Base-by-base conservation (phyloP, 2,113 vertebrate species). In the Okapia johnstoni region DNA sequence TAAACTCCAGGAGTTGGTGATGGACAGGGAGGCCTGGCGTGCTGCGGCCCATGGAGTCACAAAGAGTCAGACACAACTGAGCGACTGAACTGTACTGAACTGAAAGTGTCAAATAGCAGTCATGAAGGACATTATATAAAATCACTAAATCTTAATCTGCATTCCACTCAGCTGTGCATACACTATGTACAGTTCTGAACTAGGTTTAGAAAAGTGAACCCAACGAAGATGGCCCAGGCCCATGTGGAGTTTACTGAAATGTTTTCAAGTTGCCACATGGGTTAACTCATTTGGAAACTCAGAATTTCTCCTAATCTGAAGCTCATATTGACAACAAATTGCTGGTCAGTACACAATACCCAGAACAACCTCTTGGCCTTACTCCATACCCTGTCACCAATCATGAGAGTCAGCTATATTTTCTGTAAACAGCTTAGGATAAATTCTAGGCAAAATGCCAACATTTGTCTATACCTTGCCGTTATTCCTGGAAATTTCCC, bases 31-130 rank as follows among this genome's bases (percentile, higher is more conserved):
- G 17, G n/a, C 0, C 63, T 70, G 9, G 4, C 19, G n/a, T 70
- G 19, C 19, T 21, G n/a, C 0, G 0, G 63, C 36, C 17, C n/a
- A 36, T 6, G n/a, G n/a, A 33, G 63, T 70, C 9, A 12, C 9
- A n/a, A 23, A 36, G 63, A 6, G n/a, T 36, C 5, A 8, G 63
- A 70, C 19, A 70, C 1, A 19, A 70, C 63, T 70, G 19, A 36
- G 36, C 0, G 10, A 70, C 63, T 70, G n/a, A 10, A 36, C 9
- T 36, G 52, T 17, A 19, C 52, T 54, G n/a, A 70, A 36, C n/a
- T 70, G 19, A 70, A 70, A 43, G 28, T 61, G 5, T 84, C 3
- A 36, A 48, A 79, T 8, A 36, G 7, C 2, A 79, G 60, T 43
- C 4, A 43, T 6, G 25, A 55, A 94, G 14, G 7, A 83, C 0